phyloP scores from a whole-genome alignment of 2,888 invertebrate species.

The Nemapogon koenigi region DNA sequence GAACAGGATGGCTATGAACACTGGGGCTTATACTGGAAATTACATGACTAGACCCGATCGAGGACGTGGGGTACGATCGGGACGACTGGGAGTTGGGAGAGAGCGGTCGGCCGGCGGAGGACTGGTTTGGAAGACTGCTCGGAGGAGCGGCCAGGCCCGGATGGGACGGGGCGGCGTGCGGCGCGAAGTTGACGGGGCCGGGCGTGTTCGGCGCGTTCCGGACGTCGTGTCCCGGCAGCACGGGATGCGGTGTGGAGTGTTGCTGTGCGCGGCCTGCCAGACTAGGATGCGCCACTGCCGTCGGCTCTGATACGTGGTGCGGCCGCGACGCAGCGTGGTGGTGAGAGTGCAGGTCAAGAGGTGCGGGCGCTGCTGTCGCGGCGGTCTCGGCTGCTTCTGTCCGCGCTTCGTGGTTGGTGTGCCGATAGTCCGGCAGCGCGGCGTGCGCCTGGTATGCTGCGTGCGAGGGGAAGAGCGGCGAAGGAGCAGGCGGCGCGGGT shows the following conservation, averaged over 20 bases:
- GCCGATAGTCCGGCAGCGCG: constrained; percentile 54
- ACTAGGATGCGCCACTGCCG: constrained; percentile 9
- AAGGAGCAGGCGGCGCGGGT: constrained; percentile 40
- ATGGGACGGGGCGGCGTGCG: constrained; percentile 31
- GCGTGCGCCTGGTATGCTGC: constrained; percentile 57
- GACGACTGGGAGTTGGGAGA: constrained; percentile 42
- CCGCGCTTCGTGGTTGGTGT: constrained; percentile 65
- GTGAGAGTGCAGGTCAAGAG: constrained; percentile 25
- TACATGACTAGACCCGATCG: constrained; percentile 60
- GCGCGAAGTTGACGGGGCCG: constrained; percentile 37
- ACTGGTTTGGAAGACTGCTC: constrained; percentile 48
- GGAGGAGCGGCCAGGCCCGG: constrained; percentile 36
- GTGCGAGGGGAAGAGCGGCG: constrained; percentile 40
- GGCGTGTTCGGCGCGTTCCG: constrained; percentile 28
- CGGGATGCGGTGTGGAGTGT: constrained; percentile 24
- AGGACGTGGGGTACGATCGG: constrained; percentile 44
- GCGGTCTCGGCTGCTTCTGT: constrained; percentile 29
- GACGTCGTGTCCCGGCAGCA: constrained; percentile 22
- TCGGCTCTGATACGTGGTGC: constrained; percentile 26
- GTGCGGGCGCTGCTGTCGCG: constrained; percentile 3
- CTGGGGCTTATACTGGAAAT: constrained; percentile 53
- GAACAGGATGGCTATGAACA: constrained; percentile 48
- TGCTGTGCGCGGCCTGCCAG: constrained; percentile 21
- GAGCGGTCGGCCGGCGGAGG: constrained; percentile 37
- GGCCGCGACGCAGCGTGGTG: constrained; percentile 42